Percentiles rank a stretch among this genome's conserved stretches.
These are phyloP conservation scores for Madoqua kirkii DNA, from an alignment of 2,113 vertebrate genomes.

Conservation along the genomic window DNA sequence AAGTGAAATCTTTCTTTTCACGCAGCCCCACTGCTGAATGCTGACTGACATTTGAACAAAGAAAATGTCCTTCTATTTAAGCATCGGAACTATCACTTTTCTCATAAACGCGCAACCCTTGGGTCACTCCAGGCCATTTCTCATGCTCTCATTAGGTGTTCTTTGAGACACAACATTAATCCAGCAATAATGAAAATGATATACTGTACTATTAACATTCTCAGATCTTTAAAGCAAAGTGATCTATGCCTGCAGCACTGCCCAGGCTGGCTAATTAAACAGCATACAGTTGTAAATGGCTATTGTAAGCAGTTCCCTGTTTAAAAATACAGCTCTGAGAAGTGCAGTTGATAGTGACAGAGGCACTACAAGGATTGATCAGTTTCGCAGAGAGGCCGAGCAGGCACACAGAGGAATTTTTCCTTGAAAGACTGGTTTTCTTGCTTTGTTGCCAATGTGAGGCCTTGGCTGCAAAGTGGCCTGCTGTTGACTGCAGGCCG, in stretches of 20 bases:
- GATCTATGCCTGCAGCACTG: constrained; percentile 78
- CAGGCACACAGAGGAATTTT: constrained; percentile 48
- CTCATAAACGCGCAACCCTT: constrained; percentile 75
- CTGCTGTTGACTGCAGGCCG: neutral
- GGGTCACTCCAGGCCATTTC: constrained; percentile 78
- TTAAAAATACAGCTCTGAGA: constrained; percentile 74
- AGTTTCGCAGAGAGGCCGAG: constrained; percentile 45
- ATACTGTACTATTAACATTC: constrained; percentile 85
- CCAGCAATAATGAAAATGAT: constrained; percentile 86
- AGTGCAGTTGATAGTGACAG: constrained; percentile 59
- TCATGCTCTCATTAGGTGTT: constrained; percentile 79
- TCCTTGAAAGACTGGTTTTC: constrained; percentile 36
- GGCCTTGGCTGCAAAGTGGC: neutral
- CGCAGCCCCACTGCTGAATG: constrained; percentile 8
- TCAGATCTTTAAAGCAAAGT: constrained; percentile 82
- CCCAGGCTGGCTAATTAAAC: constrained; percentile 80
- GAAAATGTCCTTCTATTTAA: constrained; percentile 74
- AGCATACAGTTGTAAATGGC: constrained; percentile 78
- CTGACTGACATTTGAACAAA: constrained; percentile 79
- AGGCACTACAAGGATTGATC: constrained; percentile 47
- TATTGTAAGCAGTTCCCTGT: constrained; percentile 76
- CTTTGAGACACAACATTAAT: constrained; percentile 82
- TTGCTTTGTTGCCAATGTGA: constrained; percentile 10
- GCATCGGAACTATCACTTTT: constrained; percentile 75
- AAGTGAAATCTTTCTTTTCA: constrained; percentile 59